Base-by-base conservation (phyloP, 2,113 vertebrate species). In the Pelusios castaneus region DNA sequence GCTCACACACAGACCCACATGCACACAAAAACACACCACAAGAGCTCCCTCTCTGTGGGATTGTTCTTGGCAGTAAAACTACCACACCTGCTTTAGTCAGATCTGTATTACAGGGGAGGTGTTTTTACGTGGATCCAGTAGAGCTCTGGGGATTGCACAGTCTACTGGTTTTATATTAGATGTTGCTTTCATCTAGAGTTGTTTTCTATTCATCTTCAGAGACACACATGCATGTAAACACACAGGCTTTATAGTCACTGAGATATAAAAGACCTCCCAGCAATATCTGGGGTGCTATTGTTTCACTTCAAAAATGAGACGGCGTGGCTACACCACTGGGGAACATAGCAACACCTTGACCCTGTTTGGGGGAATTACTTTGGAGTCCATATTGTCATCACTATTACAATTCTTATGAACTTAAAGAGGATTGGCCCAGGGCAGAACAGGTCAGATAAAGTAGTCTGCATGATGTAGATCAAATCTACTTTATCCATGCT, bases 71-170 rank as follows among this genome's bases (percentile, higher is more conserved):
- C 38, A 58, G n/a, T 25, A 41, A 43, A 41, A 24, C 24, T 6
- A 34, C 55, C 7, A 70, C 34, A 45, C 45, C 47, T 43, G 70
- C 55, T 73, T 49, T 5, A 2, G 76, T 11, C 19, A 80, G 76
- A 49, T 13, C 76, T 78, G 29, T 38, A 3, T 9, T 0, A 0
- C 1, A 27, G n/a, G 45, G 38, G 29, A 34, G 12, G 6, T 8
- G 76, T 51, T 2, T 38, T 10, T 0, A 1, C 78, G 22, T 1
- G 1, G 45, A 55, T 63, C 75, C 75, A 0, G 0, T 19, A 6
- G 73, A 24, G 6, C 22, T 92, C 1, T 34, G 78, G 86, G 77
- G 84, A 47, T 5, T 45, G 56, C 51, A 45, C 34, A 80, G 25
- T 78, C 56, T 55, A 0, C 79, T 79, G 58, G 49, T 89, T 51